Conservation (phyloP, 2,888 invertebrate genomes). For the Nephrotoma guestfalica region DNA sequence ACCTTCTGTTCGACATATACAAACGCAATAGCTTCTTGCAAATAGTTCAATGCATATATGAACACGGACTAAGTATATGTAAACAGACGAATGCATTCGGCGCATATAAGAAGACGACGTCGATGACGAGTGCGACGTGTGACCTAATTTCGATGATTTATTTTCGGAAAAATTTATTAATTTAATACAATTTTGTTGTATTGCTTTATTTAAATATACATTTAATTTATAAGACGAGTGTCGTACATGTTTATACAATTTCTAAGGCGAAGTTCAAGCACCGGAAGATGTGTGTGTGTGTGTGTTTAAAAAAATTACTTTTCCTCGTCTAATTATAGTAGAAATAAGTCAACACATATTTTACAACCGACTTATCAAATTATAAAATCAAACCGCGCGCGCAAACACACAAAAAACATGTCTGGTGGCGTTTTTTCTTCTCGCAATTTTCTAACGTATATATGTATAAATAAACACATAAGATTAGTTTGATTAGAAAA, state of each 20-base stretch:
- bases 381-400: neutral
- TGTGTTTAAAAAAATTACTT: neutral
- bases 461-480: neutral
- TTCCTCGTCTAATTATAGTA: neutral
- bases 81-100: neutral
- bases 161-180: neutral
- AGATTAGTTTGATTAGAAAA: neutral
- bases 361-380: neutral
- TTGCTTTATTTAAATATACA: neutral
- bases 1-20: neutral
- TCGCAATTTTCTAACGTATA: neutral
- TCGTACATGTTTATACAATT: neutral
- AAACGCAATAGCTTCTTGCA: neutral
- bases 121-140: neutral
- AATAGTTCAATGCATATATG: neutral
- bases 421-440: neutral
- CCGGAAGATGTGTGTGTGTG: neutral
- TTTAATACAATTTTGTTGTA: neutral
- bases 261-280: neutral
- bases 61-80: neutral
- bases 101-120: neutral
- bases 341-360: neutral
- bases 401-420: neutral
- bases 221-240: neutral
- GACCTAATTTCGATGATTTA: neutral